Conservation (phyloP, 2,797 vertebrate species). For the Toxotes lorentzi region DNA sequence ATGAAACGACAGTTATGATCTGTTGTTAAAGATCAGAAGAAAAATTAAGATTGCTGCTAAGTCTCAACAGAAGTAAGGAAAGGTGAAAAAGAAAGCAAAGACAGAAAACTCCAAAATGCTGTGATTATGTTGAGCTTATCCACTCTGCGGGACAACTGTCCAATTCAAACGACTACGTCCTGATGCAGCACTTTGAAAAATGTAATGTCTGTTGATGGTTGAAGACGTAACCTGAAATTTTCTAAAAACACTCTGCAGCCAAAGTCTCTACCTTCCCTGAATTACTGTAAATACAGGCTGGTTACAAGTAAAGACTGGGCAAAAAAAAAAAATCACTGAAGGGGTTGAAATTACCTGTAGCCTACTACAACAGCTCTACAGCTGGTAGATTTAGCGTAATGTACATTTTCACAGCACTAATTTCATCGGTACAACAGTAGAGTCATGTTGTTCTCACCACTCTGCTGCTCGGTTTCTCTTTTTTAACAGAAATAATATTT, state of each 20-base stretch:
- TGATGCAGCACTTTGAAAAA: constrained; percentile 11
- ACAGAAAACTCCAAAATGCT: constrained; percentile 19
- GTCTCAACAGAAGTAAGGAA: constrained; percentile 8
- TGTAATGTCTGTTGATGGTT: background rate
- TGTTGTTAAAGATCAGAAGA: background rate
- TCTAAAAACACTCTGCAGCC: constrained; percentile 44
- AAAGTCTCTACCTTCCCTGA: constrained; percentile 8
- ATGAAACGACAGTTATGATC: background rate
- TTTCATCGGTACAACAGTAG: background rate
- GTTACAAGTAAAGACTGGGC: background rate
- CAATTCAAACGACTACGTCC: constrained; percentile 1
- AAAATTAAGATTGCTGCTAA: constrained; percentile 20
- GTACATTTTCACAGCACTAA: background rate
- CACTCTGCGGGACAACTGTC: constrained; percentile 33
- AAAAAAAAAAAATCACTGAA: no score
- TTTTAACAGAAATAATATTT: background rate
- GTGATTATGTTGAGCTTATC: constrained; percentile 9
- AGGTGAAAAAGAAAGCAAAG: background rate
- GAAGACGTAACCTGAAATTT: background rate
- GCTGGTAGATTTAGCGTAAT: background rate
- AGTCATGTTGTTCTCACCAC: background rate
- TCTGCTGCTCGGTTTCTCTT: background rate
- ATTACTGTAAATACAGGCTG: background rate
- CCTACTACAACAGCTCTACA: background rate
- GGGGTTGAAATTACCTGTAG: background rate